These are phyloP conservation scores for Eupeodes luniger DNA, from an alignment of 2,888 invertebrate genomes.

Conservation along the genomic window DNA sequence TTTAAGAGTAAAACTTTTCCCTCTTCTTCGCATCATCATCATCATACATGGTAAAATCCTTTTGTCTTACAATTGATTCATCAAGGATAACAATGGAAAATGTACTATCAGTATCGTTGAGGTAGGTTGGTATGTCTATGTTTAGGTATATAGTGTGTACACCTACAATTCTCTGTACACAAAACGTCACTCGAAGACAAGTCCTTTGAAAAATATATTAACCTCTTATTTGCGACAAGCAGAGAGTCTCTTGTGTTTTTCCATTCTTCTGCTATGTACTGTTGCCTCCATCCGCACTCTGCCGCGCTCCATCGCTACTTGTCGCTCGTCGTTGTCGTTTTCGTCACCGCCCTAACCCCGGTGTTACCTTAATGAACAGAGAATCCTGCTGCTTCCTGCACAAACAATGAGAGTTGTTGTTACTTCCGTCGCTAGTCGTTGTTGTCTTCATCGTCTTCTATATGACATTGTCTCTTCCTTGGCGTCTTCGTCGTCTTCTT, in stretches of 20 bases:
- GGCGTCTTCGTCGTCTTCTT: slow-evolving; percentile 12
- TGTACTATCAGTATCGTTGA: slow-evolving; percentile 44
- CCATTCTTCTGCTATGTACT: slow-evolving; percentile 5
- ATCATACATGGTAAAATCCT: slow-evolving; percentile 55
- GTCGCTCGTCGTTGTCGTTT: too few relatives aligned
- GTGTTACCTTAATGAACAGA: slow-evolving; percentile 62
- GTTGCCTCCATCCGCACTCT: not conserved
- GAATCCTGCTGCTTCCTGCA: slow-evolving; percentile 30
- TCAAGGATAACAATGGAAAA: slow-evolving; percentile 72
- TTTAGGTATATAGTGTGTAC: not conserved
- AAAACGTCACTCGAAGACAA: slow-evolving; percentile 49
- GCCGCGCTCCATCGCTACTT: too few relatives aligned
- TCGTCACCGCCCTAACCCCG: not conserved
- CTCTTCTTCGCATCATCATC: not conserved
- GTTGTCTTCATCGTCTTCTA: slow-evolving; percentile 39
- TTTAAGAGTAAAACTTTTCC: slow-evolving; percentile 23
- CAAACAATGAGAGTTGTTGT: slow-evolving; percentile 66
- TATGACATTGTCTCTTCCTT: not conserved
- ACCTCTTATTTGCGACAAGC: slow-evolving; percentile 68
- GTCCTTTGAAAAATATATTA: slow-evolving; percentile 63
- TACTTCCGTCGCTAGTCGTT: slow-evolving; percentile 54
- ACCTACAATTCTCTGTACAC: slow-evolving; percentile 11
- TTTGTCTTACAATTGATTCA: slow-evolving; percentile 75
- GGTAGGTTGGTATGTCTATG: slow-evolving; percentile 12
- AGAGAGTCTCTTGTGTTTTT: slow-evolving; percentile 16